Percentiles rank a stretch among this genome's conserved stretches.
These are phyloP conservation scores for Neoarius graeffei DNA, from an alignment of 2,113 vertebrate genomes.

Conservation along the genomic window DNA sequence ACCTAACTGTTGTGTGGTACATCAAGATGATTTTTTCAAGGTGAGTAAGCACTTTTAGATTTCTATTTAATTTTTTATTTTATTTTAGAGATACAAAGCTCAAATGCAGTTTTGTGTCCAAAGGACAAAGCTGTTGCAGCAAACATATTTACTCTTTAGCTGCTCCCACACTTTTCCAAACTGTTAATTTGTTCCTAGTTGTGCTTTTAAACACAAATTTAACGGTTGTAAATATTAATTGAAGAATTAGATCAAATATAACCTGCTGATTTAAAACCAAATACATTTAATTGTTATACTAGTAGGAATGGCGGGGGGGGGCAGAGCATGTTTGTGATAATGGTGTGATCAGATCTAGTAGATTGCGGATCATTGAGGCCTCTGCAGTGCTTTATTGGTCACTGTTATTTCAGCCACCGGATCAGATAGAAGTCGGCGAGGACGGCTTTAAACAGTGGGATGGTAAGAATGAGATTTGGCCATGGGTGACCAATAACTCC, in stretches of 20 bases:
- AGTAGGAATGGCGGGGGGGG: not conserved
- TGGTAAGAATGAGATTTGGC: conserved; percentile 84
- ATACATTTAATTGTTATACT: not conserved
- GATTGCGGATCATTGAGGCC: conserved; percentile 72
- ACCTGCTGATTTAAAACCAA: not conserved
- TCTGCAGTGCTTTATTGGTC: conserved; percentile 83
- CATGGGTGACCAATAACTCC: conserved; percentile 71
- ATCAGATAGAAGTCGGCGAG: conserved; percentile 81
- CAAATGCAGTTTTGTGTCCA: not conserved
- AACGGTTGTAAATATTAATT: not conserved
- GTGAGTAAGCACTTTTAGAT: conserved; percentile 59
- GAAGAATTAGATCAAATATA: not conserved
- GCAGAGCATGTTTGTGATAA: not conserved
- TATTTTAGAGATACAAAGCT: not conserved
- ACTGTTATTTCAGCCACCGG: conserved; percentile 85
- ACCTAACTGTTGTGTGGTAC: conserved; percentile 80
- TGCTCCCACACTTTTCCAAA: not conserved
- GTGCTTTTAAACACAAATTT: not conserved
- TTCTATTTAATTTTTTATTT: not conserved
- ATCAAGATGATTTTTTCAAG: conserved; percentile 83
- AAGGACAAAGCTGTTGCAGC: no score
- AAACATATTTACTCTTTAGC: not conserved
- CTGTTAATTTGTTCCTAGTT: not conserved
- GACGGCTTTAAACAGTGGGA: conserved; percentile 87
- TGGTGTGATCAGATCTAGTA: conserved; percentile 65